Conservation (phyloP, 2,797 vertebrate species). For the Falco cherrug region DNA sequence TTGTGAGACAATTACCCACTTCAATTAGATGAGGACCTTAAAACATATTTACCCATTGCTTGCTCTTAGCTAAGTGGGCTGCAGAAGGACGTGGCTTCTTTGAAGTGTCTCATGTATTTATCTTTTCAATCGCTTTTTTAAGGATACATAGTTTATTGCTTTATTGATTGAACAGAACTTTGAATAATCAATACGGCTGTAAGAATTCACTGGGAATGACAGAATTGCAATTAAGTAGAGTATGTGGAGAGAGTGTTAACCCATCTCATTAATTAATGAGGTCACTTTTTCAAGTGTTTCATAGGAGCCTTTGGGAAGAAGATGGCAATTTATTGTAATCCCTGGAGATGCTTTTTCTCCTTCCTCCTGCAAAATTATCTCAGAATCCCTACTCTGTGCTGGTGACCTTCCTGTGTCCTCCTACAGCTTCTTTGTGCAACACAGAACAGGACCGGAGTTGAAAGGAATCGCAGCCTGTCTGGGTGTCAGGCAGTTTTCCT, state of each 20-base stretch:
- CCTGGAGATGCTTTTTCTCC: neutral
- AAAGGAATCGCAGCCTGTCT: neutral
- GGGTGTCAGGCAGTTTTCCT: neutral
- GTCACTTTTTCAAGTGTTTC: conserved; percentile 54
- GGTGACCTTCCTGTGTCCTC: neutral
- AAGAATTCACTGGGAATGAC: conserved; percentile 60
- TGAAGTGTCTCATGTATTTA: conserved; percentile 33
- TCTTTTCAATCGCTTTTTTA: conserved; percentile 62
- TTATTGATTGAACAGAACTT: conserved; percentile 60
- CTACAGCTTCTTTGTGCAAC: neutral
- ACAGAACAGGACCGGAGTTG: neutral
- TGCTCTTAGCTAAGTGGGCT: neutral
- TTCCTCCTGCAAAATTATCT: neutral
- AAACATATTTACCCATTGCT: neutral
- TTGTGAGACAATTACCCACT: neutral
- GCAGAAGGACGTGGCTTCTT: neutral
- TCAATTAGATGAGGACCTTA: neutral
- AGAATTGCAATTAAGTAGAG: conserved; percentile 68
- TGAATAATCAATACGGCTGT: conserved; percentile 64
- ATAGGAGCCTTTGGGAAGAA: conserved; percentile 15
- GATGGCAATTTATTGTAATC: conserved; percentile 22
- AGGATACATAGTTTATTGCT: conserved; percentile 61
- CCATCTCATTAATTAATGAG: conserved; percentile 71
- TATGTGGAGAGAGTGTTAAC: conserved; percentile 54
- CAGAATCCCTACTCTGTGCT: neutral